Percentiles rank a stretch among this genome's conserved stretches.
Conservation (phyloP, 2,113 vertebrate species). For the Piaya cayana region DNA sequence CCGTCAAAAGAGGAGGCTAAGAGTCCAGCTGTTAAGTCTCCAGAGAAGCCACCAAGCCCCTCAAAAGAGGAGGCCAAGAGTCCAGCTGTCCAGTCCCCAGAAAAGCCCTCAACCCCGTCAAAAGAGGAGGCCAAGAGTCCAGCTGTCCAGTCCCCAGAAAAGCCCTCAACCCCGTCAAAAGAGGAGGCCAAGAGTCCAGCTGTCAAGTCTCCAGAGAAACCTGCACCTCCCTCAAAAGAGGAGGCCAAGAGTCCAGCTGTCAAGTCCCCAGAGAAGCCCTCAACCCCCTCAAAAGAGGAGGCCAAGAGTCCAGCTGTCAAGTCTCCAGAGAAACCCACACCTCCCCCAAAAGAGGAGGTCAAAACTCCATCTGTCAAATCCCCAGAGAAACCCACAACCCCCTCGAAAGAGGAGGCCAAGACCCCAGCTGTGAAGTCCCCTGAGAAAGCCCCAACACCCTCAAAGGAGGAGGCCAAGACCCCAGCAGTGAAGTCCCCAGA, state of each 20-base stretch:
- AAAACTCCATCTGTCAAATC: neutral
- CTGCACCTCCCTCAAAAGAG: conserved; percentile 49
- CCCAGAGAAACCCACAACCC: neutral
- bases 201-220: conserved; percentile 52
- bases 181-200: conserved; percentile 41
- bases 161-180: conserved; percentile 1
- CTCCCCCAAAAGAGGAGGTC: neutral
- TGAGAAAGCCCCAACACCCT: conserved; percentile 33
- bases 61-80: neutral
- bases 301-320: neutral
- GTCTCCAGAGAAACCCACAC: neutral
- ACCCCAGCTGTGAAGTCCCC: neutral
- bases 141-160: neutral
- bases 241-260: neutral
- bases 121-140: neutral
- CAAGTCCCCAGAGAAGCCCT: conserved; percentile 41
- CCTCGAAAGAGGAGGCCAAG: conserved; percentile 9
- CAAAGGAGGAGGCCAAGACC: conserved; percentile 41
- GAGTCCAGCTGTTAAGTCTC: neutral
- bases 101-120: neutral
- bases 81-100: conserved; percentile 44
- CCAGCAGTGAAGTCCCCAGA: neutral
- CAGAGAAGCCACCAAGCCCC: accelerated
- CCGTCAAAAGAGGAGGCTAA: conserved; percentile 49
- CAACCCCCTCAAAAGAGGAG: conserved; percentile 41